Percentiles rank a stretch among this genome's conserved stretches.
phyloP scores from a whole-genome alignment of 2,888 invertebrate genomes.

The Amiota communis region DNA sequence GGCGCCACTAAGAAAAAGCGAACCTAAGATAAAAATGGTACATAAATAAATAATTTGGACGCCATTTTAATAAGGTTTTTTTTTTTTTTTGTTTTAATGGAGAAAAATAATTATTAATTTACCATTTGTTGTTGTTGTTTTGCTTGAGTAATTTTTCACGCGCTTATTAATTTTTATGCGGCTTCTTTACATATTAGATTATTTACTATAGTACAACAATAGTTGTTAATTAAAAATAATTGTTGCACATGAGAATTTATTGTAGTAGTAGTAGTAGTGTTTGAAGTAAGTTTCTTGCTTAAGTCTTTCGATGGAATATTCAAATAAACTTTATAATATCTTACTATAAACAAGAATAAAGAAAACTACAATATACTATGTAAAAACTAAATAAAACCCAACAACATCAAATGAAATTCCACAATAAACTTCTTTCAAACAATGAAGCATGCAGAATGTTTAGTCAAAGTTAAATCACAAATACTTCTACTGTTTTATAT shows the following conservation, averaged over 20 bases:
- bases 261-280: too few species aligned
- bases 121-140: too few species aligned
- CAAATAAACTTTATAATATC: neutral
- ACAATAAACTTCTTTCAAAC: neutral
- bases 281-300: neutral
- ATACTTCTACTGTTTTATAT: too few species aligned
- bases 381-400: neutral
- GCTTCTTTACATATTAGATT: neutral
- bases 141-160: too few species aligned
- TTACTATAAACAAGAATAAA: too few species aligned
- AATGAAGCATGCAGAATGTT: too few species aligned
- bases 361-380: neutral
- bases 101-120: too few species aligned
- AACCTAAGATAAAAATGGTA: neutral
- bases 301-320: neutral
- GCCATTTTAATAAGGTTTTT: neutral
- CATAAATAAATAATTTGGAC: neutral
- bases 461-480: too few species aligned
- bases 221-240: neutral
- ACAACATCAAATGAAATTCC: slow-evolving; percentile 3
- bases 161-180: neutral
- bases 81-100: too few species aligned
- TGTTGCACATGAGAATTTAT: neutral
- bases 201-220: neutral
- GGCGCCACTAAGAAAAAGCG: slow-evolving; percentile 11